Percentiles rank a stretch among this genome's conserved stretches.
phyloP scores from a whole-genome alignment of 2,888 invertebrate genomes.

The Tiliacea citrago region DNA sequence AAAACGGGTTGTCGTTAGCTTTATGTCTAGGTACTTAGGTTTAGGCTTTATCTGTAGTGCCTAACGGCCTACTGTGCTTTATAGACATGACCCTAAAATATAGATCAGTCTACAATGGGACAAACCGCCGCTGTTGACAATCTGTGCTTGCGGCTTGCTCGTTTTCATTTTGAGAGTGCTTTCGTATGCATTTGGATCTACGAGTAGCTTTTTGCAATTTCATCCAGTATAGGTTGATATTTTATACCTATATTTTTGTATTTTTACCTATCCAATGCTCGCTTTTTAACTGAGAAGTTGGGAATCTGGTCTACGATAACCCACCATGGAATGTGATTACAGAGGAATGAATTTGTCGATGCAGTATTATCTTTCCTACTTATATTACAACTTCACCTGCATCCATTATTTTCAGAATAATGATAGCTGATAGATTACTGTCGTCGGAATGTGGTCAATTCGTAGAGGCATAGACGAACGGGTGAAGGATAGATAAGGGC shows the following conservation, averaged over 20 bases:
- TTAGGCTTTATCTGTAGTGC: constrained; percentile 29
- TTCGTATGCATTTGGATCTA: constrained; percentile 16
- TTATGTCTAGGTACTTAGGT: constrained; percentile 19
- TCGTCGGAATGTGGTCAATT: too few species aligned
- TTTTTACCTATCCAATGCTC: neutral
- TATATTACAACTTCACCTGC: neutral
- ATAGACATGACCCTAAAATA: constrained; percentile 27
- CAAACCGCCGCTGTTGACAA: constrained; percentile 36
- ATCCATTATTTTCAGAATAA: neutral
- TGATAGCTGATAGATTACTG: neutral
- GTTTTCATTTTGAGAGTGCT: constrained; percentile 47
- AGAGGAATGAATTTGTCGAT: neutral
- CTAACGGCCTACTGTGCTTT: constrained; percentile 13
- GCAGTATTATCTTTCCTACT: neutral
- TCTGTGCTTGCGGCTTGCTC: constrained; percentile 38
- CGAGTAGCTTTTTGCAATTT: neutral
- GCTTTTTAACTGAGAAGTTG: neutral
- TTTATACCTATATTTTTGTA: neutral
- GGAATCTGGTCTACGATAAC: too few species aligned
- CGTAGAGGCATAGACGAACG: too few species aligned
- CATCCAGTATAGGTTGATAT: neutral
- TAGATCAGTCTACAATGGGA: constrained; percentile 36
- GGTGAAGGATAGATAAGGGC: too few species aligned
- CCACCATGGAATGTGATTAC: neutral
- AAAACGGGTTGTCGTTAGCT: constrained; percentile 21